Evolutionary conservation across 1,140 invertebrate species (phyloP).

Genomic region (Leguminivora glycinivorella): DNA sequence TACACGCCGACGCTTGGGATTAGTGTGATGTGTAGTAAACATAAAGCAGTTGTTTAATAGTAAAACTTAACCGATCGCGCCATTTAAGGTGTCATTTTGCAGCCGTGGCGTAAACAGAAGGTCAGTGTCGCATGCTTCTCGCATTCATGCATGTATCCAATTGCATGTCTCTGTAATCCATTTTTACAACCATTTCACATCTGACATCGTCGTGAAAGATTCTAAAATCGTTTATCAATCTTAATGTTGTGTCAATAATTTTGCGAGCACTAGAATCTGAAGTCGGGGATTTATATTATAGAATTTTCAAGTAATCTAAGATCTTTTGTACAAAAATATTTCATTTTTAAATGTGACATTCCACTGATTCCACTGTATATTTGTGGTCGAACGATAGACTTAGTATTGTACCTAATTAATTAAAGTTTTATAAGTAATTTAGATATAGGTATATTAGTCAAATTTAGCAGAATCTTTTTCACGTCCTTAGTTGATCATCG

Average conservation of each 20-base stretch:
- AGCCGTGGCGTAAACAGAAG: conserved; percentile 13
- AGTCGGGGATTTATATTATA: neutral
- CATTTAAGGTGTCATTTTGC: neutral
- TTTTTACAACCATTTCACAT: conserved; percentile 35
- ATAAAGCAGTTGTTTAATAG: too few species aligned
- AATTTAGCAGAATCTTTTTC: neutral
- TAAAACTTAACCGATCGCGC: neutral
- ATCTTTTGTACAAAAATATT: neutral
- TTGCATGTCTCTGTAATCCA: conserved; percentile 42
- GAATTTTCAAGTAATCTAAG: neutral
- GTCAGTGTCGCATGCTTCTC: conserved; percentile 44
- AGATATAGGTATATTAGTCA: neutral
- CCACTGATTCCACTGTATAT: neutral
- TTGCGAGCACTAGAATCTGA: neutral
- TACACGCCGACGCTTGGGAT: too few species aligned
- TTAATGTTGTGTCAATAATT: conserved; percentile 13
- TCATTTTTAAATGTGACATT: neutral
- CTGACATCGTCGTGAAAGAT: neutral
- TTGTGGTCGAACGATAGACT: neutral
- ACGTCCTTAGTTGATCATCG: neutral
- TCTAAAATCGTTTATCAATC: conserved; percentile 3
- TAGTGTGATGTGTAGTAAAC: too few species aligned
- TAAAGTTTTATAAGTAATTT: neutral
- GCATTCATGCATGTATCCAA: conserved; percentile 43
- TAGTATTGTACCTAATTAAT: neutral